Base-by-base conservation (phyloP, 1,140 invertebrate species). In the Drosophila pandora region DNA sequence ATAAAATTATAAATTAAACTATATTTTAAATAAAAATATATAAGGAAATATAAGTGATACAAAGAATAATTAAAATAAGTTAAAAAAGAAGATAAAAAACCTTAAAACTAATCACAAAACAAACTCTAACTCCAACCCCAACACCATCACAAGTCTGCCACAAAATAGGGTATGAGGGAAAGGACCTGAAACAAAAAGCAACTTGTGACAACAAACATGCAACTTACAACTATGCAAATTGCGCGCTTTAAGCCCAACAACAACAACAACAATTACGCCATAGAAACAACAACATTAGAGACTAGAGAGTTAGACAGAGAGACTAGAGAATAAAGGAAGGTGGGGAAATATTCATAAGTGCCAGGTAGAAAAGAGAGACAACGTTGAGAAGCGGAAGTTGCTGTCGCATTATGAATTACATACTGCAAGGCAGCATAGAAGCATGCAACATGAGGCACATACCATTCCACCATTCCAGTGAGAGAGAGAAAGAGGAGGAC, bases 181-280 rank as follows among this genome's bases (percentile, higher is more conserved):
- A 41, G 23, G 58, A 34, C 25, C n/a, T 64, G 59, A 34, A 30
- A 28, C 41, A 48, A 48, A 48, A 43, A 21, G 62, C 56, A 80
- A 62, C 77, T 54, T 70, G n/a, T 43, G 54, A 74, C 49, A 75
- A 76, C 49, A 55, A 53, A 76, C 72, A 75, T 57, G 56, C 47
- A 87, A 88, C 65, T 87, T 79, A 76, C 71, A 83, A 69, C 71
- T 83, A 87, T 87, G 83, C 76, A 87, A 87, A 87, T 87, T 88
- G 84, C 82, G 69, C 61, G 79, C 67, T 84, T 83, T 83, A 71
- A 83, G 80, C 63, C 70, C 65, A 74, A 69, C 69, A 76, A 54
- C 25, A 60, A 65, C 62, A 53, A 43, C 45, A 60, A 30, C 43
- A 67, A 21, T 37, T 37, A 37, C 47, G 45, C 52, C 10, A 64